A percentile compares a stretch with the other conserved stretches of the same genome.
These are phyloP conservation scores for Grus americana DNA, from an alignment of 2,113 vertebrate genomes.

Conservation along the genomic window DNA sequence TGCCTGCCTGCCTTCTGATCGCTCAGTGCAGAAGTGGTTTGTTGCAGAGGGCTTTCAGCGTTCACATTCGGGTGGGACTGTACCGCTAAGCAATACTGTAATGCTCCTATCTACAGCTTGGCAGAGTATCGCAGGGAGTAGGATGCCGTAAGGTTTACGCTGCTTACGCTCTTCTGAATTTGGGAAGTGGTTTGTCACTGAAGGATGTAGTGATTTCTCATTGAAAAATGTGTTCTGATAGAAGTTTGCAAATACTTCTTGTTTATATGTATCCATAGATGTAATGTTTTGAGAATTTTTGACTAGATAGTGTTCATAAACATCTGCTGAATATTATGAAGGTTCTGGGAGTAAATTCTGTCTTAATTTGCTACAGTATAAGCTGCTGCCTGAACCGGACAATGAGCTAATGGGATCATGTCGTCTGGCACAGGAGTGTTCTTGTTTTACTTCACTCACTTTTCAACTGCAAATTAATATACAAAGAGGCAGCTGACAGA, in stretches of 20 bases:
- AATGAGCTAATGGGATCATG: not conserved
- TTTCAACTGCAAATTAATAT: not conserved
- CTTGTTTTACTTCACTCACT: not conserved
- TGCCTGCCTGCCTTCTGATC: too few species aligned
- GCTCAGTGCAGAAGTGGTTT: not conserved
- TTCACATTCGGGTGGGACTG: rapidly evolving
- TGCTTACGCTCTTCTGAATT: not conserved
- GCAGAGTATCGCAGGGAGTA: rapidly evolving
- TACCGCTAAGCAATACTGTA: rapidly evolving
- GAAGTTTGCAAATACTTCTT: not conserved
- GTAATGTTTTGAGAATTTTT: not conserved
- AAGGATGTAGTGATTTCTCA: not conserved
- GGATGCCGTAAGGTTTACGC: rapidly evolving
- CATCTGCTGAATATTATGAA: not conserved
- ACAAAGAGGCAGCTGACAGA: not conserved
- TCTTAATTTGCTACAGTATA: not conserved
- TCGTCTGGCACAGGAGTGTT: not conserved
- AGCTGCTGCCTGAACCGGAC: not conserved
- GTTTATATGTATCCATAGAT: not conserved
- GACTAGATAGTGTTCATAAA: not conserved
- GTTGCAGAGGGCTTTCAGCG: rapidly evolving
- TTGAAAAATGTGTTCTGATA: not conserved
- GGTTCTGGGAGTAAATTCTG: not conserved
- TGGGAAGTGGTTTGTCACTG: not conserved
- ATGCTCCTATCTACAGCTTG: not conserved